These are phyloP conservation scores for Halcyon malimbica DNA, from an alignment of 2,113 vertebrate genomes.

Conservation along the genomic window DNA sequence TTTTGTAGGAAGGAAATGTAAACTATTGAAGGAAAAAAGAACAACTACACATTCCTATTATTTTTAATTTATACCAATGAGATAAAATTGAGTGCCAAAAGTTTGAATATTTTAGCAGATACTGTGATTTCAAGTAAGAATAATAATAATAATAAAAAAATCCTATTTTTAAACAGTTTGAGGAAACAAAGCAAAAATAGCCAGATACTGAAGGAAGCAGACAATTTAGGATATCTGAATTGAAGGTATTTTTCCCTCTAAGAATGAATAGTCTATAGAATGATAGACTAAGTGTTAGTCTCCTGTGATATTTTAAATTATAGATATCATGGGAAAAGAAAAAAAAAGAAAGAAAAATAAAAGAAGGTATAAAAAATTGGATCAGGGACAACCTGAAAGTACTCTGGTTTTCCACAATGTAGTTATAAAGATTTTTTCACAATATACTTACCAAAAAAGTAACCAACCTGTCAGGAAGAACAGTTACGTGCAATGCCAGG, in stretches of 20 bases:
- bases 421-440: background rate
- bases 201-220: background rate
- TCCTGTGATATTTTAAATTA: background rate
- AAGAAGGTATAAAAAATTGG: background rate
- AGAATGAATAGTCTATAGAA: background rate
- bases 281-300: background rate
- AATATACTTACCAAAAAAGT: background rate
- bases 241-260: background rate
- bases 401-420: background rate
- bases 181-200: background rate
- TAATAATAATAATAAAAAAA: background rate
- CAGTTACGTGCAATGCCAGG: background rate
- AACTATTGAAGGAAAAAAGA: background rate
- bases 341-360: background rate
- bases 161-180: background rate
- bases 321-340: background rate
- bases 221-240: background rate
- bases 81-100: background rate
- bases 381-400: background rate
- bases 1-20: background rate
- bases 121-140: background rate
- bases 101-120: background rate
- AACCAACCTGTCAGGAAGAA: background rate
- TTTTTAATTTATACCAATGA: background rate
- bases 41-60: background rate